phyloP scores from a whole-genome alignment of 2,888 invertebrate species.

The Phyto melanocephala region DNA sequence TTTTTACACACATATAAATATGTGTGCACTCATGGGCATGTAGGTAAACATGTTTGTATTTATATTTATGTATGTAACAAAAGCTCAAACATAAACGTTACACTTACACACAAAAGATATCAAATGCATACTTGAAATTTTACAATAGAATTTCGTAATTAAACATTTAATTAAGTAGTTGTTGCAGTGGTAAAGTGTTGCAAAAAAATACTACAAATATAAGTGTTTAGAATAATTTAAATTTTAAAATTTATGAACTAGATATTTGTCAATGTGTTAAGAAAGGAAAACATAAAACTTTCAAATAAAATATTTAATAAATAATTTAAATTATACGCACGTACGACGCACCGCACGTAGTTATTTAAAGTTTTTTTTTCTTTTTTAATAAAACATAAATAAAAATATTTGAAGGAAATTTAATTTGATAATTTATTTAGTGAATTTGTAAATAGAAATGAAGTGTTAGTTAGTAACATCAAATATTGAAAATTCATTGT shows the following conservation, averaged over 20 bases:
- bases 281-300: background rate
- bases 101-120: conserved; percentile 3
- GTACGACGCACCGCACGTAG: background rate
- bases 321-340: background rate
- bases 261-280: background rate
- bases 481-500: conserved; percentile 38
- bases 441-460: too few species aligned
- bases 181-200: conserved; percentile 6
- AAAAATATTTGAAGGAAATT: conserved; percentile 17
- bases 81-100: background rate
- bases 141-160: conserved; percentile 41
- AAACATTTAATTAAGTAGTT: conserved; percentile 50
- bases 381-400: background rate
- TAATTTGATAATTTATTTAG: conserved; percentile 15
- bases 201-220: conserved; percentile 11
- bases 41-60: background rate
- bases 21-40: too few species aligned
- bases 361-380: background rate
- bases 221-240: conserved; percentile 35
- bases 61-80: background rate
- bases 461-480: background rate
- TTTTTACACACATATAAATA: too few species aligned
- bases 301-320: background rate
- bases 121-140: conserved; percentile 31
- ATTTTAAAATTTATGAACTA: background rate